Conservation (phyloP, 2,113 vertebrate species). For the Brienomyrus brachyistius region DNA sequence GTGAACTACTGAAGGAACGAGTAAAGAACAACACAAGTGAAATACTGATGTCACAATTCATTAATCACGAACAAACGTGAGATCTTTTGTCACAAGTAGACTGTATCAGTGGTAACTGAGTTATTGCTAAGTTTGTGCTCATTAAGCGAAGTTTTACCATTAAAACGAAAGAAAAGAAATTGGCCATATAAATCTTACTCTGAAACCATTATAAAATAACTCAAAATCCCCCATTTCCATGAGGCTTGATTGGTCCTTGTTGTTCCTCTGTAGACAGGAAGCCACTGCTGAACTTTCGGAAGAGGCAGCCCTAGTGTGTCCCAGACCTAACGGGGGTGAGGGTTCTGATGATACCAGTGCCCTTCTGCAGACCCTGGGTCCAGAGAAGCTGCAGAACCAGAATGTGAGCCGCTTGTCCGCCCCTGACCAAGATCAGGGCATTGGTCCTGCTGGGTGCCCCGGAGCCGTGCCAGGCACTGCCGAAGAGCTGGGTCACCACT, state of each 20-base stretch:
- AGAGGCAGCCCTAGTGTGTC: conserved; percentile 37
- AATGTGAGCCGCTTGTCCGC: conserved; percentile 8
- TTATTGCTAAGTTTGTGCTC: not conserved
- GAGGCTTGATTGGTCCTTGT: not conserved
- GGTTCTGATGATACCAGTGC: conserved; percentile 45
- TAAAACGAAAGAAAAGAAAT: not conserved
- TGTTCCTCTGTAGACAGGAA: conserved; percentile 34
- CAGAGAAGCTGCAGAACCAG: conserved; percentile 47
- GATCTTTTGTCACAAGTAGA: not conserved
- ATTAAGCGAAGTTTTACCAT: not conserved
- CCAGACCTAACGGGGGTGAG: conserved; percentile 21
- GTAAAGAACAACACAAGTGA: not conserved
- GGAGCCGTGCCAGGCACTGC: not conserved
- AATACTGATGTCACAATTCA: not conserved
- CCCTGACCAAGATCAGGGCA: not conserved
- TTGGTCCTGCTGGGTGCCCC: not conserved
- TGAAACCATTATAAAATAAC: not conserved
- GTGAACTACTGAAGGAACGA: not conserved
- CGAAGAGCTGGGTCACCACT: conserved; percentile 9
- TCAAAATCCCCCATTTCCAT: not conserved
- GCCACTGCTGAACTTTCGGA: conserved; percentile 39
- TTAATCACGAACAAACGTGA: no score
- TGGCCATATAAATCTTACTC: not conserved
- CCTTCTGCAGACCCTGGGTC: conserved; percentile 56
- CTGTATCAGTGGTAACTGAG: not conserved